phyloP scores from a whole-genome alignment of 2,888 invertebrate genomes.

The Ametastegia equiseti region DNA sequence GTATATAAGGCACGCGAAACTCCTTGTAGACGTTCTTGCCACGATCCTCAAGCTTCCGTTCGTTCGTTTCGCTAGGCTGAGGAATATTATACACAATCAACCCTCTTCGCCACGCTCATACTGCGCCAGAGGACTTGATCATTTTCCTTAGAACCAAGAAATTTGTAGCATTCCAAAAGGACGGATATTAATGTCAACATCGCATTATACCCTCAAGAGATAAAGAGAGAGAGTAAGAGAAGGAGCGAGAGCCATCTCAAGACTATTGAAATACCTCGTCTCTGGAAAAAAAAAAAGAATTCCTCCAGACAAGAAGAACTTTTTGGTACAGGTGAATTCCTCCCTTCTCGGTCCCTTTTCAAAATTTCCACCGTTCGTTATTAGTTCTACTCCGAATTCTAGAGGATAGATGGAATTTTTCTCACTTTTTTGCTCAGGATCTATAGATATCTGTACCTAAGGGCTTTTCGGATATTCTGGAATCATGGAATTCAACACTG shows the following conservation, averaged over 20 bases:
- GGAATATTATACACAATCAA: slow-evolving; percentile 4
- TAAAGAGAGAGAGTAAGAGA: background rate
- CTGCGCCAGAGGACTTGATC: slow-evolving; percentile 5
- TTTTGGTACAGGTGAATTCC: too few species aligned
- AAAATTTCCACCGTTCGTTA: too few species aligned
- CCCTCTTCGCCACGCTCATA: background rate
- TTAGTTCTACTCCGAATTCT: too few species aligned
- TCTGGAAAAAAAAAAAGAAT: background rate
- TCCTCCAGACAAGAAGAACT: background rate
- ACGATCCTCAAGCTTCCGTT: too few species aligned
- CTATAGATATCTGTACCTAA: too few species aligned
- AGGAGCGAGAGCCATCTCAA: background rate
- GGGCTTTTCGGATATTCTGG: too few species aligned
- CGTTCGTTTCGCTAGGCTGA: background rate
- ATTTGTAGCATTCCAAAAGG: slow-evolving; percentile 28
- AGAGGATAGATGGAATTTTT: too few species aligned
- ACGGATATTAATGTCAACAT: slow-evolving; percentile 23
- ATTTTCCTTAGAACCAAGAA: slow-evolving; percentile 25
- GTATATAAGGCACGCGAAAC: background rate
- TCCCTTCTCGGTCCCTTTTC: too few species aligned
- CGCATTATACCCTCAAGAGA: background rate
- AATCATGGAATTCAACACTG: too few species aligned
- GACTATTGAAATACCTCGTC: background rate
- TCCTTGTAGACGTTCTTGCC: background rate
- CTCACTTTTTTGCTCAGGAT: too few species aligned